Evolutionary conservation across 1,140 invertebrate genomes (phyloP).

Genomic region (Atopsyche davidsoni): DNA sequence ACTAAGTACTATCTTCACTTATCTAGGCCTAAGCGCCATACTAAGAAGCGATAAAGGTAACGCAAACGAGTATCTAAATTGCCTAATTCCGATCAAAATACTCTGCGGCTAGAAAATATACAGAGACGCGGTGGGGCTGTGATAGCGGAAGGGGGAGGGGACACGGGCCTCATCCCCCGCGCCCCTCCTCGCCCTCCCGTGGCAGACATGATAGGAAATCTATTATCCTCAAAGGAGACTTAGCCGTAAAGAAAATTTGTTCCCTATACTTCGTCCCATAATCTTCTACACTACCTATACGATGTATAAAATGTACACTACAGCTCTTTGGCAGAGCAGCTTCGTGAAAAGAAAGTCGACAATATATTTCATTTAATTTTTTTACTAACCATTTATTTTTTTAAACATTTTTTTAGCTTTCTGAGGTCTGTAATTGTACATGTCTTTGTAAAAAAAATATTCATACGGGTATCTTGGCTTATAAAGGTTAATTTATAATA

Average conservation of each 20-base stretch:
- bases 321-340: conserved; percentile 10
- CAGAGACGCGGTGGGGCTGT: conserved; percentile 3
- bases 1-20: conserved; percentile 14
- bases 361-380: too few relatives aligned
- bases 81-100: conserved; percentile 30
- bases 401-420: too few relatives aligned
- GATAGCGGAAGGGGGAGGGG: neutral
- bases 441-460: too few relatives aligned
- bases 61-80: conserved; percentile 30
- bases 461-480: too few relatives aligned
- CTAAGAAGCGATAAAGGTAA: conserved; percentile 26
- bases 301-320: conserved; percentile 24
- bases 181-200: conserved; percentile 18
- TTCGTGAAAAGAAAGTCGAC: too few relatives aligned
- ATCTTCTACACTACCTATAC: conserved; percentile 28
- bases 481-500: too few relatives aligned
- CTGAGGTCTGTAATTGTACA: too few relatives aligned
- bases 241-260: conserved; percentile 32
- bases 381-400: too few relatives aligned
- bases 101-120: conserved; percentile 23
- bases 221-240: conserved; percentile 32
- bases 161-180: neutral
- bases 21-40: conserved; percentile 10
- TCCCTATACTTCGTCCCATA: conserved; percentile 29
- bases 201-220: conserved; percentile 32